Evolutionary conservation across 2,888 invertebrate genomes (phyloP).

Genomic region (Timandra comae): DNA sequence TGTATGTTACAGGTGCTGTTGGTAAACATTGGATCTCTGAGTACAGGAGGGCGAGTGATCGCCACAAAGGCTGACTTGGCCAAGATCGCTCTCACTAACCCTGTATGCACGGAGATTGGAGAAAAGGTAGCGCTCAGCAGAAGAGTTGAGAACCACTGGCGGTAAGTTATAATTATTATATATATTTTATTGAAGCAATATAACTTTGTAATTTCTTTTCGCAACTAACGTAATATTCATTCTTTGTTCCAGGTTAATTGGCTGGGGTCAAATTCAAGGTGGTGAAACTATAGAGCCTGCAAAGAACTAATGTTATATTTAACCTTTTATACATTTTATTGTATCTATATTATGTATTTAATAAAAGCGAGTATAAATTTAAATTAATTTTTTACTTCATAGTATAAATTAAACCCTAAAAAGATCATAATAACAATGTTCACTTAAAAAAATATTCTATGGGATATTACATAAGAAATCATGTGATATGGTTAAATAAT

Average conservation of each 20-base stretch:
- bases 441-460: constrained; percentile 13
- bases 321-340: constrained; percentile 54
- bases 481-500: constrained; percentile 48
- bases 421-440: constrained; percentile 2
- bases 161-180: too few relatives aligned
- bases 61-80: constrained; percentile 98
- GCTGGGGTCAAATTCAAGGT: constrained; percentile 99
- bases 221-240: too few relatives aligned
- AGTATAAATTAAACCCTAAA: constrained; percentile 9
- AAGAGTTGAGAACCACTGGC: constrained; percentile 99
- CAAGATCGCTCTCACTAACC: constrained; percentile 96
- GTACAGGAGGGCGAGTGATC: constrained; percentile 96
- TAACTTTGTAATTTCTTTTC: constrained; percentile 2
- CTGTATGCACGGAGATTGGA: constrained; percentile 98
- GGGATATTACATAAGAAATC: constrained; percentile 15
- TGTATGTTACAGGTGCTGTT: constrained; percentile 82
- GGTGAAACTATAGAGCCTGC: constrained; percentile 96
- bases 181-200: not conserved
- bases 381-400: constrained; percentile 25
- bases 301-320: constrained; percentile 62
- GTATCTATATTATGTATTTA: constrained; percentile 28
- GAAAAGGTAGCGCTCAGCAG: constrained; percentile 99
- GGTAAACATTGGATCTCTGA: constrained; percentile 99
- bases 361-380: constrained; percentile 21
- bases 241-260: constrained; percentile 87